Conservation (phyloP, 2,113 vertebrate species). For the Brienomyrus brachyistius region DNA sequence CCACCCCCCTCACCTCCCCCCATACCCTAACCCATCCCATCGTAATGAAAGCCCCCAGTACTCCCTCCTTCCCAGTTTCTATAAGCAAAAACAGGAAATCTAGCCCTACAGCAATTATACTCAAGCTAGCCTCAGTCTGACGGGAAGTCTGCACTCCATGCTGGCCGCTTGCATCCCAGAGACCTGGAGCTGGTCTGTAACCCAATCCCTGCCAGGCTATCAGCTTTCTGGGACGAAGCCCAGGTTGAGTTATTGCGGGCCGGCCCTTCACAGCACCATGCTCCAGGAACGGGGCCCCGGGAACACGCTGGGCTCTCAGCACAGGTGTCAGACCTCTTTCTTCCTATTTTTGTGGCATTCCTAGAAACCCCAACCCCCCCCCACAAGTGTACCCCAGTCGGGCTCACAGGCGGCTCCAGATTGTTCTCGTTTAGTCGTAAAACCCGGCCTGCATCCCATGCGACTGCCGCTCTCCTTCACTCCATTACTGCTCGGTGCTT, state of each 20-base stretch:
- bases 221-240: slow-evolving; percentile 50
- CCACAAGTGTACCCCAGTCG: slow-evolving; percentile 4
- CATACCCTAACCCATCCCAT: not conserved
- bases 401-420: slow-evolving; percentile 42
- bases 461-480: slow-evolving; percentile 38
- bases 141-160: slow-evolving; percentile 44
- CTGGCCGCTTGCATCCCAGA: slow-evolving; percentile 34
- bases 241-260: slow-evolving; percentile 56
- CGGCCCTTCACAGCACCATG: slow-evolving; percentile 41
- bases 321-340: slow-evolving; percentile 50
- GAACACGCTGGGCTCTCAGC: not conserved
- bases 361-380: slow-evolving; percentile 25
- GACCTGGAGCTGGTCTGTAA: slow-evolving; percentile 52
- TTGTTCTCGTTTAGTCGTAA: slow-evolving; percentile 57
- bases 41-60: not conserved
- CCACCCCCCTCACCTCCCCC: slow-evolving; percentile 6
- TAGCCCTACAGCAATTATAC: slow-evolving; percentile 50
- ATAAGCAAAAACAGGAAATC: slow-evolving; percentile 61
- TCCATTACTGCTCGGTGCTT: slow-evolving; percentile 22
- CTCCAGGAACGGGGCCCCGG: not conserved
- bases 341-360: slow-evolving; percentile 41
- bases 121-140: slow-evolving; percentile 56
- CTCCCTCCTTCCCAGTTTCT: slow-evolving; percentile 13
- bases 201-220: slow-evolving; percentile 56
- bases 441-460: slow-evolving; percentile 43